Base-by-base conservation (phyloP, 2,888 invertebrate genomes). In the Spatulosminthurus flaviceps region DNA sequence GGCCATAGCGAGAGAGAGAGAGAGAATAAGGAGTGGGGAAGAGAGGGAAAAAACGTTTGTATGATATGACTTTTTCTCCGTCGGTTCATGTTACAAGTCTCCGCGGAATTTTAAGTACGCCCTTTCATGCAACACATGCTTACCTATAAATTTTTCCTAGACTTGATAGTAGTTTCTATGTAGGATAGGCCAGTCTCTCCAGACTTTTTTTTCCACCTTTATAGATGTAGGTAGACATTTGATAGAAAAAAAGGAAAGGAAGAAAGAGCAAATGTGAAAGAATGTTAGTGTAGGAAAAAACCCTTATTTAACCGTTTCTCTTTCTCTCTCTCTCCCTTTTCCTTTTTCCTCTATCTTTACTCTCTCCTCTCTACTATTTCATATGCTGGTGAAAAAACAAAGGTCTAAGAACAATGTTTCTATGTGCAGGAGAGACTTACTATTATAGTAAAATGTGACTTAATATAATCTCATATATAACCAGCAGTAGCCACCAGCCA, bases 1-100 rank as follows among this genome's bases (percentile, higher is more conserved):
- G 34, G 34, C 5, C 5, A 34, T 4, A 34, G 34, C 4, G 34
- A 34, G 34, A 34, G 34, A 34, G 34, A 34, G 34, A 7, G 34
- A 34, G 34, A 9, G 9, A 9, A 9, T 7, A 34, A 9, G 1
- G 4, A 64, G 64, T 21, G 64, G 22, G 64, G 22, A n/a, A 67
- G 28, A 70, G 41, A 43, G n/a, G 16, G 51, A 2, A 2, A 51
- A 51, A 19, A 19, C 51, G 16, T 51, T 13, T 9, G 51, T 51
- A 51, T 51, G 16, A 51, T 51, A 51, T 34, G 34, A 34, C 34
- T 34, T 34, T 51, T 51, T 51, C 51, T 51, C 16, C 51, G 34
- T n/a, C 51, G 51, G 51, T 51, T 51, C 51, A 51, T 51, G 51
- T 51, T 51, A 51, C 51, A 51, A 51, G 51, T 51, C 51, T 51